These are phyloP conservation scores for Eptatretus burgeri DNA, from an alignment of 2,113 vertebrate genomes.

Conservation along the genomic window DNA sequence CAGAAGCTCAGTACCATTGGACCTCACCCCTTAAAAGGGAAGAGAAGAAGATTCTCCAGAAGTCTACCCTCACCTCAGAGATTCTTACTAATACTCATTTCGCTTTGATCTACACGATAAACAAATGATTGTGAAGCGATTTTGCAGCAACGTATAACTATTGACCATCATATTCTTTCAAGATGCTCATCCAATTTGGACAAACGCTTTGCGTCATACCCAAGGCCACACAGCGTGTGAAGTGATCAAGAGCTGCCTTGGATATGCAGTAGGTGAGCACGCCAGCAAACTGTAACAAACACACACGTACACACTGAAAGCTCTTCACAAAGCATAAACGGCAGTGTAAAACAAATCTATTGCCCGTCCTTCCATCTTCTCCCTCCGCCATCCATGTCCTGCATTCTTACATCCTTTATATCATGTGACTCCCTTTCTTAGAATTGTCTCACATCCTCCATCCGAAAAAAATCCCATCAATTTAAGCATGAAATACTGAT, in stretches of 20 bases:
- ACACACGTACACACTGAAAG: background rate
- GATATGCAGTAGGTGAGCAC: conserved; percentile 37
- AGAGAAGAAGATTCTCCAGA: no score
- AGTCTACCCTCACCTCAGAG: no score
- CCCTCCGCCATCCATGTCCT: background rate
- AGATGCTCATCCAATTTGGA: background rate
- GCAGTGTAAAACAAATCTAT: background rate
- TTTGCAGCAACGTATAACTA: no score
- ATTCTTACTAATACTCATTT: no score
- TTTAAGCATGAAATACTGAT: no score
- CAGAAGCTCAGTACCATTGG: no score
- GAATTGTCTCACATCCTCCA: background rate
- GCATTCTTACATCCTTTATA: background rate
- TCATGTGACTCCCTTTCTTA: no score
- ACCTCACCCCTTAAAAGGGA: no score
- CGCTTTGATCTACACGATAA: no score
- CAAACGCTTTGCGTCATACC: conserved; percentile 15
- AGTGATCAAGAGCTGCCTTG: conserved; percentile 35
- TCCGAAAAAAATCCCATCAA: no score
- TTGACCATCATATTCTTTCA: no score
- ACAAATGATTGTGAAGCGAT: no score
- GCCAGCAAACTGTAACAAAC: conserved; percentile 21
- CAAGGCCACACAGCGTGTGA: conserved; percentile 25
- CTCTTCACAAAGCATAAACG: background rate
- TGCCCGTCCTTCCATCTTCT: background rate